Base-by-base conservation (phyloP, 2,797 vertebrate species). In the Scleropages formosus region DNA sequence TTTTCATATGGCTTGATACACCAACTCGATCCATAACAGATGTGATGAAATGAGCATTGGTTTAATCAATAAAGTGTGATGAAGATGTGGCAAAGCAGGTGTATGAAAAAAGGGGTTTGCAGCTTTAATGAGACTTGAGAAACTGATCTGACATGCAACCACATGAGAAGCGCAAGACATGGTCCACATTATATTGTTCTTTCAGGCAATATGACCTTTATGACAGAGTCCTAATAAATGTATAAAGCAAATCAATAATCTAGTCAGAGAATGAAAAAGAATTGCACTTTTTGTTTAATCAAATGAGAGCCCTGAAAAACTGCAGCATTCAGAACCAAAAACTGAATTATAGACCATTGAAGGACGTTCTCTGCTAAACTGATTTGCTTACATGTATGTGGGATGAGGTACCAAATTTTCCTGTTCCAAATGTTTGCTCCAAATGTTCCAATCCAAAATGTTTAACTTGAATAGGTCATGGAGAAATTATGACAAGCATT, bases 221-320 rank as follows among this genome's bases (percentile, higher is more conserved):
- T 22, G 53, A 71, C 77, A 73, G 74, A 79, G 80, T 79, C 80
- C 81, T 73, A 83, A 75, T 80, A 77, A 64, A 82, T 82, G 46
- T 79, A 79, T 79, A 65, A 80, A 75, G 77, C 63, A 75, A 79
- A 83, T 78, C 77, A 85, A 85, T 77, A 77, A 82, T 80, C 74
- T 74, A 74, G 73, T 70, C 79, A 82, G 70, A 78, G 82, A 84
- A 90, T 84, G 86, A 88, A 86, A 84, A 87, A 80, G 84, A 86
- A 89, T 90, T 87, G 90, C 74, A 78, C 77, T 84, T 78, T 61
- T 80, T 80, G 67, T 83, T 84, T 91, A 89, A 92, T 91, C 86
- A 89, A 91, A 91, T 89, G 83, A 88, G 85, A 82, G 74, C 80
- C 82, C 82, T 81, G 82, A 87, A 85, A 83, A 87, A 89, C 87